Evolutionary conservation across 2,888 invertebrate species (phyloP).

Genomic region (Diaprepes abbreviatus): DNA sequence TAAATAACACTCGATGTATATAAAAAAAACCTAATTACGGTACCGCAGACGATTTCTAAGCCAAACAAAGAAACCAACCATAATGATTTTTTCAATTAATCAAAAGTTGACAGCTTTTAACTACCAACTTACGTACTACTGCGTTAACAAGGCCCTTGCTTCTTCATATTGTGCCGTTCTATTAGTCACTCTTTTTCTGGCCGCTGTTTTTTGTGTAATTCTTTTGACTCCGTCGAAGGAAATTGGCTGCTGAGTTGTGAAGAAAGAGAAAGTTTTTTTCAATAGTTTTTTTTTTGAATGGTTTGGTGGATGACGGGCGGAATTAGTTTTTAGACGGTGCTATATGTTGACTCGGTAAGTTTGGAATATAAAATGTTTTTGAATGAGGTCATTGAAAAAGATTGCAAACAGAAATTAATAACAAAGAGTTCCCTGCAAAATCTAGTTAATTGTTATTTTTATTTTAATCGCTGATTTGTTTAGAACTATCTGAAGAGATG

Average conservation of each 20-base stretch:
- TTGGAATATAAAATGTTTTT: too few species aligned
- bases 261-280: constrained; percentile 29
- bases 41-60: constrained; percentile 10
- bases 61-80: constrained; percentile 33
- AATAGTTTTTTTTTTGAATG: constrained; percentile 13
- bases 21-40: constrained; percentile 31
- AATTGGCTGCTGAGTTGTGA: constrained; percentile 36
- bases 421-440: too few species aligned
- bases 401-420: too few species aligned
- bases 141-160: constrained; percentile 43
- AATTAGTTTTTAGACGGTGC: neutral
- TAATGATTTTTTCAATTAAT: constrained; percentile 44
- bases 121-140: constrained; percentile 47
- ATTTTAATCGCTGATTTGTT: too few species aligned
- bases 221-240: constrained; percentile 20
- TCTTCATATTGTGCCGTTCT: constrained; percentile 23
- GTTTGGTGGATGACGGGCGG: constrained; percentile 26
- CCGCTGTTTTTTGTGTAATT: constrained; percentile 29
- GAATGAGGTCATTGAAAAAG: too few species aligned
- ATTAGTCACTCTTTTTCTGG: constrained; percentile 38
- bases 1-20: constrained; percentile 16
- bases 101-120: constrained; percentile 47
- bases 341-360: too few species aligned
- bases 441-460: too few species aligned
- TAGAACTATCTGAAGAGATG: too few species aligned